Conservation (phyloP, 2,797 vertebrate genomes). For the Nothura maculosa region DNA sequence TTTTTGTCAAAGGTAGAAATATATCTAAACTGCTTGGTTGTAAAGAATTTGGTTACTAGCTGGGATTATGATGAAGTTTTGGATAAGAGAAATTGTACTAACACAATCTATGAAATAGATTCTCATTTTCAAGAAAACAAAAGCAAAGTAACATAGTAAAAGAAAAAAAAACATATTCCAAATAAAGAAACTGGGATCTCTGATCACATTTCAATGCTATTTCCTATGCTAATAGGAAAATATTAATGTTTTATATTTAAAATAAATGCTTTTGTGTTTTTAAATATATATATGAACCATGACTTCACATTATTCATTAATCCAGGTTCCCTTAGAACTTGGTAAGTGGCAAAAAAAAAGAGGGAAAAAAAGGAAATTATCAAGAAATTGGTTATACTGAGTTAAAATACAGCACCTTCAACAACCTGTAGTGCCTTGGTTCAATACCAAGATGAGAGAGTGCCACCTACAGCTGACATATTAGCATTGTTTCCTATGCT, state of each 20-base stretch:
- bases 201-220: neutral
- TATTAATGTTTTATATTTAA: too few species aligned
- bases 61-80: neutral
- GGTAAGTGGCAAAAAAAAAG: neutral
- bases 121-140: neutral
- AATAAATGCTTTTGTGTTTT: neutral
- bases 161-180: neutral
- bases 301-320: neutral
- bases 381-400: neutral
- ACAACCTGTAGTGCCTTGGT: neutral
- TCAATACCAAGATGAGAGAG: neutral
- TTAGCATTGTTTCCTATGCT: rapidly evolving
- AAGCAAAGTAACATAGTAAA: neutral
- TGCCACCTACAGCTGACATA: neutral
- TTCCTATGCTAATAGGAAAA: neutral
- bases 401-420: neutral
- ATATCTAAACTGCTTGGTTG: neutral
- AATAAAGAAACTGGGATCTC: neutral
- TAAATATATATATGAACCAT: neutral
- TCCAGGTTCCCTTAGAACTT: neutral
- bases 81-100: neutral
- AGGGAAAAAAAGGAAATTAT: neutral
- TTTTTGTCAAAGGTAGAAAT: neutral
- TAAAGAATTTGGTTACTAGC: neutral
- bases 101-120: neutral